Conservation (phyloP, 2,888 invertebrate species). For the Lymantria monacha region DNA sequence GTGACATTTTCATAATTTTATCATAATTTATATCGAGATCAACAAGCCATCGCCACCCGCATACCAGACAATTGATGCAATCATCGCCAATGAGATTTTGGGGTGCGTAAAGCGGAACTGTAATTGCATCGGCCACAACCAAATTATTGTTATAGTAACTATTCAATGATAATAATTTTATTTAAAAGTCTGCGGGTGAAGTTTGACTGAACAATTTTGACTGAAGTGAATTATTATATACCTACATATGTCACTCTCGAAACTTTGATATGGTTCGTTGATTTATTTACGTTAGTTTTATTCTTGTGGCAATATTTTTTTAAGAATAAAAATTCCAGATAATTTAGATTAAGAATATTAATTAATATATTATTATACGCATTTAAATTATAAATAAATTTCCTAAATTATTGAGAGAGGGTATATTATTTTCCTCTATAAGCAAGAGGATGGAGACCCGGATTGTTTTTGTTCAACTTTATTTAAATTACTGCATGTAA, state of each 20-base stretch:
- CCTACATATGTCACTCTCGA: conserved; percentile 19
- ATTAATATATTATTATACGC: too few species aligned
- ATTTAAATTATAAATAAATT: too few species aligned
- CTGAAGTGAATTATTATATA: conserved; percentile 27
- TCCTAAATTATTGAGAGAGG: too few species aligned
- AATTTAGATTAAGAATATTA: too few species aligned
- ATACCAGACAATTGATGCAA: conserved; percentile 79
- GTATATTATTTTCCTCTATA: too few species aligned
- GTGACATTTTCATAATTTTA: conserved; percentile 62
- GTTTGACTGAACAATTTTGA: conserved; percentile 38
- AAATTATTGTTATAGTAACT: conserved; percentile 74
- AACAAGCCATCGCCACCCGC: conserved; percentile 78
- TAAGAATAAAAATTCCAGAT: too few species aligned
- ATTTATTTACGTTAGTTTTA: conserved; percentile 18
- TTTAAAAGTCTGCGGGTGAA: conserved; percentile 63
- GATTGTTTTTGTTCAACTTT: too few species aligned
- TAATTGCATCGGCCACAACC: conserved; percentile 79
- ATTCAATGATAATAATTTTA: conserved; percentile 69
- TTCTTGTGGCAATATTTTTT: conserved; percentile 1
- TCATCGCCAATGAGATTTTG: conserved; percentile 78
- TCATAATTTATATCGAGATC: conserved; percentile 70
- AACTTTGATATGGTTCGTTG: conserved; percentile 27
- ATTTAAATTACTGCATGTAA: too few species aligned
- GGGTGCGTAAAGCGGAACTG: conserved; percentile 69
- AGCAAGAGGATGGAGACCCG: too few species aligned